Base-by-base conservation (phyloP, 2,888 invertebrate genomes). In the Drosophila birchii region DNA sequence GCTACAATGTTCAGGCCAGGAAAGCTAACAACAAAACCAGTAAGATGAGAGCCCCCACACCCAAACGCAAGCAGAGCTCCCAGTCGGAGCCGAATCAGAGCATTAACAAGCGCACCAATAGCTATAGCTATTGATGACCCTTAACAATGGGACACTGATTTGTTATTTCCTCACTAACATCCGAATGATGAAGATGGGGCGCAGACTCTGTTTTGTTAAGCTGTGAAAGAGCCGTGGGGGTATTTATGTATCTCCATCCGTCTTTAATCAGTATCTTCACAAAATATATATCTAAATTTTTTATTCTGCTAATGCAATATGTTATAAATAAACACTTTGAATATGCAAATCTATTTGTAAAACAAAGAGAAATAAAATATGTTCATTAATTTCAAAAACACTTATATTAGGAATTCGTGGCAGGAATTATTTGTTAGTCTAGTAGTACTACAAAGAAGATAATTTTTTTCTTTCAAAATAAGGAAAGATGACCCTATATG, bases 41-140 rank as follows among this genome's bases (percentile, higher is more conserved):
- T 1, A 54, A 55, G 45, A 54, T 34, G 12, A 67, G 39, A n/a
- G 43, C 43, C 9, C n/a, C 20, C 14, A n/a, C 44, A 0, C 29
- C 34, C 4, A 39, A 70, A 34, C 57, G 67, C 5, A 60, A 45
- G 23, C 51, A 58, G 44, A 32, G 53, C 3, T 67, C 60, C 2
- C 73, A 76, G 70, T 78, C 73, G 56, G 62, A 75, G 53, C 80
- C 80, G 39, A 78, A 86, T 7, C 84, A 89, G 60, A 82, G 87
- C 45, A 81, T 91, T 59, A 88, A 86, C 55, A 91, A 92, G 73
- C 86, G 92, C 53, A 91, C 90, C 60, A 79, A 89, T 20, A 86
- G 80, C 26, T 90, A 91, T 56, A 85, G 79, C 64, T 88, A 12
- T 20, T 7, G 14, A 5, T 12, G 12, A 23, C 29, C n/a, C 29